Evolutionary conservation across 23 tunicate species (phyloP).

Genomic region (Botrylloides violaceus): DNA sequence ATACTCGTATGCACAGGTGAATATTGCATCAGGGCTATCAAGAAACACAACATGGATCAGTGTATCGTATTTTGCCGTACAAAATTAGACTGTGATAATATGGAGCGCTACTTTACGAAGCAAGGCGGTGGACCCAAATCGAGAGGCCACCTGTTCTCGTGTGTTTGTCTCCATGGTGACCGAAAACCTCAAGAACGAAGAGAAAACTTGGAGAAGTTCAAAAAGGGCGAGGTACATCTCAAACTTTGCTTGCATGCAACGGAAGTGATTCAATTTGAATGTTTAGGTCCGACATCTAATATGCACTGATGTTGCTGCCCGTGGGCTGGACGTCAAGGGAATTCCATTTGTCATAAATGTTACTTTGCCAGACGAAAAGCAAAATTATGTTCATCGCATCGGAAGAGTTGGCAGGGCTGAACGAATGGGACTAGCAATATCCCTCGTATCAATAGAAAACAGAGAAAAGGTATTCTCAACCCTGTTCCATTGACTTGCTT

Average conservation of each 20-base stretch:
- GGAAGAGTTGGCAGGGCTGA: constrained; percentile 95
- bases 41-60: constrained; percentile 91
- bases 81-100: constrained; percentile 84
- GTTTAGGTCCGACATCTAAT: constrained; percentile 75
- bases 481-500: not conserved
- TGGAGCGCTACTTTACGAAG: constrained; percentile 61
- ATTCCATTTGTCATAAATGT: constrained; percentile 93
- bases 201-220: constrained; percentile 66
- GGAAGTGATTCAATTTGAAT: not conserved
- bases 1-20: too few species aligned
- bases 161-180: constrained; percentile 90
- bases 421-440: constrained; percentile 91
- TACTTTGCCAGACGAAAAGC: constrained; percentile 91
- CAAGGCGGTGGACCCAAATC: constrained; percentile 74
- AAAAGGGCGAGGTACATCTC: constrained; percentile 31
- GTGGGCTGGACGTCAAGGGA: constrained; percentile 88
- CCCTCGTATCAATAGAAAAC: constrained; percentile 77
- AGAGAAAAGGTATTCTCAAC: constrained; percentile 91
- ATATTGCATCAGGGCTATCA: constrained; percentile 71
- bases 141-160: constrained; percentile 40
- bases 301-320: constrained; percentile 94
- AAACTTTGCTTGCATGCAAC: too few species aligned
- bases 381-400: constrained; percentile 88
- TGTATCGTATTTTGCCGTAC: constrained; percentile 91
- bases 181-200: constrained; percentile 76